Base-by-base conservation (phyloP, 2,797 vertebrate genomes). In the Adelosebastes latens region DNA sequence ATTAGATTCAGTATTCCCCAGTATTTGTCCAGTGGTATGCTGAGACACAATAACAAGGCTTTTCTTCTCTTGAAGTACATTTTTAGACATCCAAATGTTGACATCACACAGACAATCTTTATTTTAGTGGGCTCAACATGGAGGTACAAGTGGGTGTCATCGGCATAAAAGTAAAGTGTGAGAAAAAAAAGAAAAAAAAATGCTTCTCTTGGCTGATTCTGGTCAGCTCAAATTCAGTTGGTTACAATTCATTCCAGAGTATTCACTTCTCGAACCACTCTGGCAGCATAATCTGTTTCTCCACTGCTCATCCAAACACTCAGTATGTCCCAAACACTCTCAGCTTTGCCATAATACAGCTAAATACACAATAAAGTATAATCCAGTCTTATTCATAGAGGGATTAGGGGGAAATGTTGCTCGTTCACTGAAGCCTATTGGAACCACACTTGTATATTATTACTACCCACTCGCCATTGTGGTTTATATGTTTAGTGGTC, bases 391-490 rank as follows among this genome's bases (percentile, higher is more conserved):
- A 76, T 60, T 81, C 67, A 76, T 11, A 52, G 53, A 71, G 73
- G 73, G 79, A 76, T 81, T 66, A 71, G 20, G 29, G 60, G 10
- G 12, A 36, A 80, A 80, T 64, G 65, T 42, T 69, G 53, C 46
- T 65, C 22, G 22, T 14, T 65, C 36, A 59, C 29, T 59, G 36
- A 58, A 75, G 73, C 59, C 75, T 20, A 27, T 32, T 65, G 75
- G 46, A 55, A 56, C 12, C 68, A 59, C 25, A 53, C 70, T 34
- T n/a, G 20, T 22, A 53, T 59, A 61, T 25, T 67, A 59, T 67
- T 69, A 63, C 59, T 64, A 29, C 63, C 31, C 42, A 22, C 46
- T 32, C 58, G 22, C 5, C 16, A 55, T 62, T 34, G 12, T 66
- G 58, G 12, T 58, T 53, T 13, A 49, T 63, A 16, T 46, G 27